Conservation (phyloP, 2,888 invertebrate genomes). For the Campoletis raptor region DNA sequence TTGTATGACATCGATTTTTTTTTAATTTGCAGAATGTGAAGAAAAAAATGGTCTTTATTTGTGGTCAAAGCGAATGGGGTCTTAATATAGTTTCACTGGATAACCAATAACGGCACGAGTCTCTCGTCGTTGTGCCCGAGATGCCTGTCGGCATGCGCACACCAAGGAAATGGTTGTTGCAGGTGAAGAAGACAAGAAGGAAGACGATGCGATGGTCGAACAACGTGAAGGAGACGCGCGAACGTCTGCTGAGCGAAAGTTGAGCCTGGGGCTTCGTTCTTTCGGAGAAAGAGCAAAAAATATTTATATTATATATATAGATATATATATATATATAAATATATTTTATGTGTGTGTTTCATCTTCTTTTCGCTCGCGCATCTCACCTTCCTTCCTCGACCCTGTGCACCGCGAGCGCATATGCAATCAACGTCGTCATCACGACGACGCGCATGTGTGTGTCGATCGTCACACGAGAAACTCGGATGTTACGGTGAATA, state of each 20-base stretch:
- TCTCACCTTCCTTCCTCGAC: slow-evolving; percentile 73
- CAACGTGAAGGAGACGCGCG: slow-evolving; percentile 67
- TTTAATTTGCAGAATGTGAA: neutral
- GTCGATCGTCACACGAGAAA: slow-evolving; percentile 77
- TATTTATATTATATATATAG: slow-evolving; percentile 2
- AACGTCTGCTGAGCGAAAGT: slow-evolving; percentile 79
- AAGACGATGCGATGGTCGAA: slow-evolving; percentile 61
- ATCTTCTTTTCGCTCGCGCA: slow-evolving; percentile 50
- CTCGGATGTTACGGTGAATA: slow-evolving; percentile 70
- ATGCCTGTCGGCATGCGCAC: neutral
- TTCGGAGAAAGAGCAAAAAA: slow-evolving; percentile 55
- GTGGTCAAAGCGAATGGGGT: slow-evolving; percentile 4
- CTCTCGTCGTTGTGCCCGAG: slow-evolving; percentile 4
- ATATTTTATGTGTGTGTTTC: neutral
- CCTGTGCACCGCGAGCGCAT: slow-evolving; percentile 60
- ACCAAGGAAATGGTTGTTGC: slow-evolving; percentile 37
- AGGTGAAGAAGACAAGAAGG: slow-evolving; percentile 59
- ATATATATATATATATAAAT: neutral
- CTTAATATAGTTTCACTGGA: slow-evolving; percentile 47
- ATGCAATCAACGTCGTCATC: slow-evolving; percentile 47
- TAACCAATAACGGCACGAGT: slow-evolving; percentile 55
- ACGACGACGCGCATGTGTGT: neutral
- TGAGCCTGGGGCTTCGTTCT: slow-evolving; percentile 63
- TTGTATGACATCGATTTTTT: neutral
- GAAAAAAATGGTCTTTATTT: neutral